Evolutionary conservation across 1,140 invertebrate species (phyloP), one percentile per base, ranked within the genome.

Genomic region (Conus betulinus): DNA sequence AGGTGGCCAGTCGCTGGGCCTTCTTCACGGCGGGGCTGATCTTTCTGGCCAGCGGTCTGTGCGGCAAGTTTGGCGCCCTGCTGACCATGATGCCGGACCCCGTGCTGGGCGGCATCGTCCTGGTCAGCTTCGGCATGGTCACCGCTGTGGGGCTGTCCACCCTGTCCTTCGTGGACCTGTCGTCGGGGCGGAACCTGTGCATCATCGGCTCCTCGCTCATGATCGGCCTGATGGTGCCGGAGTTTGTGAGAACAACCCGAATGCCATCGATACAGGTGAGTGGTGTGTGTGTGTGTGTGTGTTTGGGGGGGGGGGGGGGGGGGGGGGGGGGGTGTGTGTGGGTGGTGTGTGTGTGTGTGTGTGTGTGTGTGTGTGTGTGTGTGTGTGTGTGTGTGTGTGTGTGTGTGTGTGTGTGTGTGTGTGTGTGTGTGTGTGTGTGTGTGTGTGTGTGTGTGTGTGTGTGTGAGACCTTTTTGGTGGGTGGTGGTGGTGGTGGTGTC

Each of bases 51-150:
- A 88, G 90, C 85, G 93, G 93, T 25, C 95, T 98, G 17, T 96
- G 98, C 85, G 97, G 97, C 78, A 98, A 98, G 95, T 88, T 94
- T 78, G 97, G 98, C n/a, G 98, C 97, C 1, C 95, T 98, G 10
- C 98, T 98, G 92, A 97, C 98, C 79, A 97, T 98, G 88, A 98
- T 98, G 86, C 98, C 98, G 5, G 97, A 97, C 93, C 98, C 98
- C 0, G 97, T 98, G 39, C 96, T 98, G 1, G 98, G 98, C 17
- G 93, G 93, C 17, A 91, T 93, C 13, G 88, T 93, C 11, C 88
- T 93, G n/a, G 89, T 94, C 87, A 92, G 92, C 88, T 93, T 93
- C 87, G 94, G 93, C 3, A 95, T 96, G 95, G 95, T 95, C n/a
- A 95, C 95, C 85, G 93, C 95, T 27, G 93, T 93, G 11, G 95